A percentile compares a stretch with the other conserved stretches of the same genome.
phyloP scores from a whole-genome alignment of 2,888 invertebrate species.

The Apeira syringaria region DNA sequence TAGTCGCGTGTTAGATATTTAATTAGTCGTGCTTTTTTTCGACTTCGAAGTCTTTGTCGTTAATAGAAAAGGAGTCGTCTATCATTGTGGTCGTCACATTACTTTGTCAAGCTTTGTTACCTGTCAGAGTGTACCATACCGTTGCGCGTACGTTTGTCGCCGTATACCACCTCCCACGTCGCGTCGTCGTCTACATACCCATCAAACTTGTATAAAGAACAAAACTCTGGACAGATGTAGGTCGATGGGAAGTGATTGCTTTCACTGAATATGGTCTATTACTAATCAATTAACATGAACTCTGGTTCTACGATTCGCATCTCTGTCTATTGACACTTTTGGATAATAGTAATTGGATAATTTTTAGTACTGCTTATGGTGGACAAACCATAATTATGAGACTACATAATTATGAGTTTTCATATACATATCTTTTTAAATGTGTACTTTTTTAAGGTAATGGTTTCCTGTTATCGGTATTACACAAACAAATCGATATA shows the following conservation, averaged over 20 bases:
- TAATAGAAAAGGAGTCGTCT: slow-evolving; percentile 19
- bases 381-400: too few relatives aligned
- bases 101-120: slow-evolving; percentile 45
- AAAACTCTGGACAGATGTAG: slow-evolving; percentile 12
- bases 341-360: too few relatives aligned
- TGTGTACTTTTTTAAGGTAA: background rate
- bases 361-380: too few relatives aligned
- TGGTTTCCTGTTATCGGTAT: background rate
- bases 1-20: background rate
- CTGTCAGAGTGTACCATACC: slow-evolving; percentile 48
- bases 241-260: slow-evolving; percentile 8
- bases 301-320: too few relatives aligned
- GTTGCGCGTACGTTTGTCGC: slow-evolving; percentile 48
- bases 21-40: too few relatives aligned
- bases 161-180: slow-evolving; percentile 55
- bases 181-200: slow-evolving; percentile 36
- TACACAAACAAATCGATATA: too few relatives aligned
- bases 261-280: slow-evolving; percentile 9
- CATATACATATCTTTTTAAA: too few relatives aligned
- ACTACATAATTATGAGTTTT: too few relatives aligned
- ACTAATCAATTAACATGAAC: too few relatives aligned
- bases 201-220: slow-evolving; percentile 35
- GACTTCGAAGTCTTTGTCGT: slow-evolving; percentile 3
- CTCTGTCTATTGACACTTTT: too few relatives aligned
- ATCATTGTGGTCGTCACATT: slow-evolving; percentile 35